Evolutionary conservation across 2,797 vertebrate genomes (phyloP).

Genomic region (Synaphobranchus kaupii): DNA sequence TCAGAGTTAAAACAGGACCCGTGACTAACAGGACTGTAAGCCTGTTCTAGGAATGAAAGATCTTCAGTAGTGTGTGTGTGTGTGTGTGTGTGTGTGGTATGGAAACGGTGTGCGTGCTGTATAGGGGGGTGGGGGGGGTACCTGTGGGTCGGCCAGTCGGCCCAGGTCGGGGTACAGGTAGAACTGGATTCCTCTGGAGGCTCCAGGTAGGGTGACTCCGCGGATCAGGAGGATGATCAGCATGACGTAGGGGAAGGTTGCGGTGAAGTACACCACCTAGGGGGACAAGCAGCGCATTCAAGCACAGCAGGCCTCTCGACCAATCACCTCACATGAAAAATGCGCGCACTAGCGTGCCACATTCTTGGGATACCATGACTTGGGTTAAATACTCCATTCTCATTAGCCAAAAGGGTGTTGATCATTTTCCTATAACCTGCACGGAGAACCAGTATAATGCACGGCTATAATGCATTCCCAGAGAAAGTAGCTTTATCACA

Average conservation of each 20-base stretch:
- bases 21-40: not conserved
- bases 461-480: no score
- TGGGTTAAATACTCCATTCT: not conserved
- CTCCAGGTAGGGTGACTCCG: slow-evolving; percentile 90
- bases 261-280: slow-evolving; percentile 96
- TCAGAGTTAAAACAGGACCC: not conserved
- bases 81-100: not conserved
- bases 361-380: no score
- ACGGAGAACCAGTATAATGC: no score
- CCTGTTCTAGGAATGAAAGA: not conserved
- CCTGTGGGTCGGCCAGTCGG: slow-evolving; percentile 91
- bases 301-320: not conserved
- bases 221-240: slow-evolving; percentile 87
- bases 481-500: no score
- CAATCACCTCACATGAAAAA: not conserved
- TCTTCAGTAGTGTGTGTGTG: not conserved
- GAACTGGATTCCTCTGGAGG: slow-evolving; percentile 86
- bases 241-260: slow-evolving; percentile 95
- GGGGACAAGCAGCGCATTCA: not conserved
- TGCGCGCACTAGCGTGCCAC: no score
- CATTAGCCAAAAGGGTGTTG: not conserved
- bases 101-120: not conserved
- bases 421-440: no score
- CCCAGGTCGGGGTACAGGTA: slow-evolving; percentile 94
- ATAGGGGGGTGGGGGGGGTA: slow-evolving; percentile 49